Evolutionary conservation across 2,113 vertebrate genomes (phyloP), one percentile per base, ranked within the genome.

Genomic region (Oncorhynchus keta): DNA sequence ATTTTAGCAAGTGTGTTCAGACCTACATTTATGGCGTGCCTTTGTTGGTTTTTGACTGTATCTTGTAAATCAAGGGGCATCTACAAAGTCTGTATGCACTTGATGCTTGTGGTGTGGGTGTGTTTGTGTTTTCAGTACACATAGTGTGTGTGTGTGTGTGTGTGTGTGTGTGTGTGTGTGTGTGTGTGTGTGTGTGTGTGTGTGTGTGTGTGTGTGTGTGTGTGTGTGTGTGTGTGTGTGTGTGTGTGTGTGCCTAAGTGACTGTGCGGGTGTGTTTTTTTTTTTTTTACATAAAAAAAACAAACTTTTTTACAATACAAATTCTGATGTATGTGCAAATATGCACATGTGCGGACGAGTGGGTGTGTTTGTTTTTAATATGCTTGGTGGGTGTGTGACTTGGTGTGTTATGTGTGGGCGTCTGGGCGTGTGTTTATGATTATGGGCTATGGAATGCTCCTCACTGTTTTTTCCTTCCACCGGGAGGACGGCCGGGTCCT

Each of bases 341-440:
- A 57, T 35, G 18, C 51, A 14, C 16, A 5, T 55, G 13, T 68
- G 48, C 9, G 32, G 14, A 20, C 13, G 68, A 55, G 30, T 65
- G 74, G 72, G 75, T 73, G 51, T 66, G 79, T 61, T 65, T 81
- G n/a, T 70, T 45, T 49, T 22, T 4, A 11, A 49, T 49, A 18
- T 45, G 8, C 32, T 48, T 20, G 8, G 39, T 70, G 22, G 45
- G 68, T 24, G 39, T 49, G 68, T 45, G 67, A 45, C 39, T 45
- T 45, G 39, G 8, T 45, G 81, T 39, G 39, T 76, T 64, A 16
- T 28, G 26, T 28, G 65, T 45, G 32, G 4, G 59, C 59, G 16
- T 76, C 35, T 75, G 45, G 55, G 72, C 30, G 81, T 39, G 39
- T 76, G 62, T 83, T 75, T 76, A 30, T 75, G 51, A 59, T 69